phyloP scores from a whole-genome alignment of 2,797 vertebrate species.

The Myripristis murdjan region DNA sequence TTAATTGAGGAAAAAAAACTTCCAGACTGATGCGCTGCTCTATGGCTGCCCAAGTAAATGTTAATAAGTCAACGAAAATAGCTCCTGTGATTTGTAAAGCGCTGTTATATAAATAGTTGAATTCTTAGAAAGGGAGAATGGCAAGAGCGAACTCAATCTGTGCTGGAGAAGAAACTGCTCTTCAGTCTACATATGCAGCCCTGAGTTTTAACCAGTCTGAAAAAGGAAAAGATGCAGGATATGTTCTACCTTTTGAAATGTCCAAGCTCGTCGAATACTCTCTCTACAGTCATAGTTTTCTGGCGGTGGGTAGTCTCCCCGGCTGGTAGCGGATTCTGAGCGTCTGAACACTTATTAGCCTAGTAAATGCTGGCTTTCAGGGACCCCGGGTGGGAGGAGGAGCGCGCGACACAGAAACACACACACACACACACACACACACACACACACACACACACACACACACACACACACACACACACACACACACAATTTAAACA shows the following conservation, averaged over 20 bases:
- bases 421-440: background rate
- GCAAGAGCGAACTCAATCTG: too few relatives aligned
- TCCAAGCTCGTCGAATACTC: constrained; percentile 86
- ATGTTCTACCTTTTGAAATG: constrained; percentile 86
- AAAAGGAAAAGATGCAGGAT: background rate
- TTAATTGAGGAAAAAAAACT: too few relatives aligned
- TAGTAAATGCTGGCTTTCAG: constrained; percentile 20
- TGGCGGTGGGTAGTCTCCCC: background rate
- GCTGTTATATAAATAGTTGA: too few relatives aligned
- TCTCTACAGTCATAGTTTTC: constrained; percentile 80
- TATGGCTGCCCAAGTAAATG: too few relatives aligned
- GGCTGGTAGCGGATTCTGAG: constrained; percentile 25
- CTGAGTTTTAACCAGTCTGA: too few relatives aligned
- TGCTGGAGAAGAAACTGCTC: too few relatives aligned
- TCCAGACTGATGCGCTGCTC: too few relatives aligned
- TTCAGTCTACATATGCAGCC: background rate
- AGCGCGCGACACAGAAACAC: background rate
- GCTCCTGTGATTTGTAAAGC: too few relatives aligned
- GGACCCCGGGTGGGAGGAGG: constrained; percentile 56
- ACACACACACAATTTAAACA: background rate
- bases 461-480: background rate
- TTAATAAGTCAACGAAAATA: too few relatives aligned
- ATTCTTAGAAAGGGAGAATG: too few relatives aligned
- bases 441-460: background rate
- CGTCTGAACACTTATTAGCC: constrained; percentile 16